Evolutionary conservation across 2,113 vertebrate species (phyloP), one percentile per base, ranked within the genome.

Genomic region (Nymphicus hollandicus): DNA sequence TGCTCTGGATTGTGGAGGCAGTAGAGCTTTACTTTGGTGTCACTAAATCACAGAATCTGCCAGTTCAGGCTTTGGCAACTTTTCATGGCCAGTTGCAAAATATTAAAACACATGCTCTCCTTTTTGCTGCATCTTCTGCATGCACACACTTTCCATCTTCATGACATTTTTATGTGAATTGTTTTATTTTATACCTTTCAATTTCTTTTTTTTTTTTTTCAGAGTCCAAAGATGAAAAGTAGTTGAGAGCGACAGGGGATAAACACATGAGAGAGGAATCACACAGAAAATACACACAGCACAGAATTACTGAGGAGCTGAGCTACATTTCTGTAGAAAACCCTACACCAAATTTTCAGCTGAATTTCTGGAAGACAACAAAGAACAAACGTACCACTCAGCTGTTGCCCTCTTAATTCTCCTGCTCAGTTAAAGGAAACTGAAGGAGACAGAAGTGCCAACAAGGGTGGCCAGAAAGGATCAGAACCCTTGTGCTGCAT

Each of bases 361-460:
- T 55, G 53, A 73, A 65, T 58, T 70, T 77, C 46, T 47, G 33
- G 64, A 20, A 64, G 25, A 35, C 0, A 1, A 9, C 20, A 28
- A 31, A 18, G n/a, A 76, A 53, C 16, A 41, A 76, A 52, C 39
- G 16, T 10, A 24, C 16, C 2, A 5, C 18, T 52, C 37, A 31
- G 17, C 23, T 31, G 15, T 14, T 74, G 10, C 47, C 31, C 47
- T 70, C 27, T 17, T 61, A 46, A 28, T 39, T n/a, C 46, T 47
- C 11, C 10, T 15, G 20, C n/a, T 70, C 24, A 31, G 4, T 20
- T 39, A 27, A 28, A 33, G n/a, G 47, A 50, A 35, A 72, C 29
- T 9, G 35, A 63, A 37, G 17, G 43, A 16, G 17, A 35, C 0
- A 3, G 5, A 72, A 24, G 22, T 1, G 16, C 16, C 3, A 7